Evolutionary conservation across 2,113 vertebrate species (phyloP), one percentile per base, ranked within the genome.

Genomic region (Galbula dea): DNA sequence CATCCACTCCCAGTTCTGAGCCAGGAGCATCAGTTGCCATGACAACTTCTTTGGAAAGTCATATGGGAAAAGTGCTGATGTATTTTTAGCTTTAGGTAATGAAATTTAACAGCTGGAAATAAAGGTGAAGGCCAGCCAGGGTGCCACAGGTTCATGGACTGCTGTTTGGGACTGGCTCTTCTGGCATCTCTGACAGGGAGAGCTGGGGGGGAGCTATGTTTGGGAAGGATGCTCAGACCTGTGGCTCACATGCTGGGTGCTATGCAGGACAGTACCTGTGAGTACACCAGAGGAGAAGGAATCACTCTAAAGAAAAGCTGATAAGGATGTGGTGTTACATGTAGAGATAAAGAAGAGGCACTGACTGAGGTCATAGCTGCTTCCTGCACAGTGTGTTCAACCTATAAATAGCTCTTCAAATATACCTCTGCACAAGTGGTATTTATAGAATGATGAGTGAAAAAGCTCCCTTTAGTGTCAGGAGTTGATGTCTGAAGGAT

Each of bases 1-100:
- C 66, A 41, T 84, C 74, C 7, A 0, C 83, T 45, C 36, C 22
- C 66, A 65, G 76, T 83, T 81, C 76, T 29, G 88, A 86, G 88
- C 57, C 49, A 7, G 84, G 34, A 96, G 92, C 92, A 96, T 92
- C 94, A 49, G 90, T 96, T 94, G 77, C 91, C 89, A 96, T 95
- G 89, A 86, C 0, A 43, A 95, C 74, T 93, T 89, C 57, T 80
- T 82, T 71, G 93, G 72, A 62, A 85, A 96, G 63, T 79, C 89
- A 48, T 58, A 83, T 76, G 71, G 92, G 96, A 81, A 93, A 94
- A 95, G 83, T 15, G 86, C 71, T n/a, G 93, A 11, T 71, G 59
- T 94, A 95, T 93, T 96, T 96, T 94, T 96, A 96, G 96, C 93
- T 74, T 76, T 79, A 55, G 59, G 46, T 91, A 92, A 88, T 88